These are phyloP conservation scores for Holacanthella duospinosa DNA, from an alignment of 2,888 invertebrate genomes.

Conservation along the genomic window DNA sequence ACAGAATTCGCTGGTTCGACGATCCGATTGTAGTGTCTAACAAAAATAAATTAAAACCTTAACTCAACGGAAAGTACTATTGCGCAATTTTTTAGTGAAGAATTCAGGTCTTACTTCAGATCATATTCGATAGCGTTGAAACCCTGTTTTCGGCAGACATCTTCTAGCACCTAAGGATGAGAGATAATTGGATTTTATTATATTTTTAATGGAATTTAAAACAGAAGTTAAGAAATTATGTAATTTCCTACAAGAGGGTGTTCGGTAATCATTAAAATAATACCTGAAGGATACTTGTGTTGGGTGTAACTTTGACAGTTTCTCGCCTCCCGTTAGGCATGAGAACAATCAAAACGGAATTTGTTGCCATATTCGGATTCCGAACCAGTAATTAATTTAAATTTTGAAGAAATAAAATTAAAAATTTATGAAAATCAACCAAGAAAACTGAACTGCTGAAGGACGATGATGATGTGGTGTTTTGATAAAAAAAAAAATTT, in stretches of 20 bases:
- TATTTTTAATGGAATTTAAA: not conserved
- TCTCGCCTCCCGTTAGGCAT: slow-evolving; percentile 17
- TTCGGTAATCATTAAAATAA: not conserved
- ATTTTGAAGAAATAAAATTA: too few relatives aligned
- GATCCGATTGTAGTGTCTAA: slow-evolving; percentile 63
- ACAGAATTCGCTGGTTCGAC: slow-evolving; percentile 66
- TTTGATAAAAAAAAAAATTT: too few relatives aligned
- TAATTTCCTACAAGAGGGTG: too few relatives aligned
- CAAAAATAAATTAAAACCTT: not conserved
- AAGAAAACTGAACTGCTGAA: too few relatives aligned
- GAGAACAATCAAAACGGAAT: slow-evolving; percentile 12
- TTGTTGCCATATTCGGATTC: too few relatives aligned
- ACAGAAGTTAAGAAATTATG: not conserved
- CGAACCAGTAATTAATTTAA: too few relatives aligned
- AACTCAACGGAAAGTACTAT: not conserved
- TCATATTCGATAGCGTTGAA: slow-evolving; percentile 59
- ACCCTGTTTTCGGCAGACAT: slow-evolving; percentile 15
- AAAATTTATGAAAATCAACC: too few relatives aligned
- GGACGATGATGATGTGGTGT: too few relatives aligned
- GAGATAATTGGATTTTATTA: not conserved
- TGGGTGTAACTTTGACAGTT: slow-evolving; percentile 12
- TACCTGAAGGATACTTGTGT: slow-evolving; percentile 19
- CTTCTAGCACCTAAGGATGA: slow-evolving; percentile 15
- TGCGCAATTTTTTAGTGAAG: not conserved
- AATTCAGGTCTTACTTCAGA: slow-evolving; percentile 49